A percentile compares a stretch with the other conserved stretches of the same genome.
Conservation (phyloP, 2,797 vertebrate genomes). For the Scleropages formosus region DNA sequence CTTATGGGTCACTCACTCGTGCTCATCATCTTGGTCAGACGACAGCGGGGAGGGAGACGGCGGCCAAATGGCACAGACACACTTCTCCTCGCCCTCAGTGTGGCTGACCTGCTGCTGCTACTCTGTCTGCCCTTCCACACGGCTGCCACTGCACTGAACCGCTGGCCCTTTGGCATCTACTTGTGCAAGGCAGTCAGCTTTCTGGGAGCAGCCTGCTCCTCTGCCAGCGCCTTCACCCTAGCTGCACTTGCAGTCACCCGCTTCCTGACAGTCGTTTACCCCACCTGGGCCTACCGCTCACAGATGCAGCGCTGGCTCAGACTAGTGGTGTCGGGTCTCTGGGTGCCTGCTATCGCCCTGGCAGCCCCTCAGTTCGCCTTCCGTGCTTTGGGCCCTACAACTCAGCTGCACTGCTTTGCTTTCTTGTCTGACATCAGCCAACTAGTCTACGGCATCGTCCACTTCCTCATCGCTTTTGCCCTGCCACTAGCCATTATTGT, state of each 20-base stretch:
- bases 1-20: constrained; percentile 69
- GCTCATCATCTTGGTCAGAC: constrained; percentile 58
- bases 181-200: constrained; percentile 73
- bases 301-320: constrained; percentile 50
- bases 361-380: constrained; percentile 71
- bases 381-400: constrained; percentile 51
- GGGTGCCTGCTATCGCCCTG: constrained; percentile 61
- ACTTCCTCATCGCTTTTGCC: constrained; percentile 69
- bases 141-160: constrained; percentile 63
- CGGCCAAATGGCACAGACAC: constrained; percentile 65
- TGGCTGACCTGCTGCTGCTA: constrained; percentile 66
- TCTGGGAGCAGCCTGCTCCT: constrained; percentile 67
- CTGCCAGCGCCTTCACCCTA: constrained; percentile 66
- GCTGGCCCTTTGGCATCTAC: constrained; percentile 69
- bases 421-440: constrained; percentile 67
- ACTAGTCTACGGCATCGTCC: constrained; percentile 64
- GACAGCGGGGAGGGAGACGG: constrained; percentile 40
- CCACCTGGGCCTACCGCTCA: constrained; percentile 61
- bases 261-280: constrained; percentile 70
- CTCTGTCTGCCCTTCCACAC: constrained; percentile 74
- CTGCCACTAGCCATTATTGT: constrained; percentile 66
- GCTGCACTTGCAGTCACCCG: constrained; percentile 69
- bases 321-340: constrained; percentile 57
- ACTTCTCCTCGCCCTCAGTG: constrained; percentile 67
- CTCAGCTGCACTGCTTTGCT: constrained; percentile 64